A percentile compares a stretch with the other conserved stretches of the same genome.
Conservation (phyloP, 2,797 vertebrate genomes). For the Rhynchonycteris naso region DNA sequence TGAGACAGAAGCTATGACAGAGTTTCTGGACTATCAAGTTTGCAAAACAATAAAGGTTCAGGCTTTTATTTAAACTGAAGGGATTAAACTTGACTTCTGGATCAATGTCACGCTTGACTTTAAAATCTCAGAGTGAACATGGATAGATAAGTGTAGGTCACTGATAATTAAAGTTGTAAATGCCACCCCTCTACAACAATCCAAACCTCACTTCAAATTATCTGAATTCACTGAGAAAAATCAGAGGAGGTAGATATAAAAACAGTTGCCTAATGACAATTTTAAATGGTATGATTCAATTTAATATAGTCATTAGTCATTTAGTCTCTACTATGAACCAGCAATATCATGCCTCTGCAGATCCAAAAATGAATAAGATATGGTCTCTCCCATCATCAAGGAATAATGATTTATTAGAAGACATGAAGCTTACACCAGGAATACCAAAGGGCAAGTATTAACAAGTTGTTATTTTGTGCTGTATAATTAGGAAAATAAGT, state of each 20-base stretch:
- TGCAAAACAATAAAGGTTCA: not conserved
- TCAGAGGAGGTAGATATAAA: not conserved
- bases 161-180: slow-evolving; percentile 67
- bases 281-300: slow-evolving; percentile 19
- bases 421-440: not conserved
- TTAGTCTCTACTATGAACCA: not conserved
- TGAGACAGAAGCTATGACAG: not conserved
- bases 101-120: slow-evolving; percentile 50
- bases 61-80: not conserved
- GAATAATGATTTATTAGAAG: not conserved
- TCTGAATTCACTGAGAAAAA: slow-evolving; percentile 59
- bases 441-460: not conserved
- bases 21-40: not conserved
- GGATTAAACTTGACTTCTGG: slow-evolving; percentile 26
- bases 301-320: not conserved
- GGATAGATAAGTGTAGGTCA: slow-evolving; percentile 50
- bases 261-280: not conserved
- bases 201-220: slow-evolving; percentile 23
- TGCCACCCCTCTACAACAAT: slow-evolving; percentile 5
- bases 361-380: not conserved
- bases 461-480: not conserved
- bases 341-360: not conserved
- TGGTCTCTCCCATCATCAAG: not conserved
- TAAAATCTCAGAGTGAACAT: slow-evolving; percentile 44
- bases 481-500: not conserved